Evolutionary conservation across 1,140 invertebrate species (phyloP), one percentile per base, ranked within the genome.

Genomic region (Tetranychus cinnabarinus): DNA sequence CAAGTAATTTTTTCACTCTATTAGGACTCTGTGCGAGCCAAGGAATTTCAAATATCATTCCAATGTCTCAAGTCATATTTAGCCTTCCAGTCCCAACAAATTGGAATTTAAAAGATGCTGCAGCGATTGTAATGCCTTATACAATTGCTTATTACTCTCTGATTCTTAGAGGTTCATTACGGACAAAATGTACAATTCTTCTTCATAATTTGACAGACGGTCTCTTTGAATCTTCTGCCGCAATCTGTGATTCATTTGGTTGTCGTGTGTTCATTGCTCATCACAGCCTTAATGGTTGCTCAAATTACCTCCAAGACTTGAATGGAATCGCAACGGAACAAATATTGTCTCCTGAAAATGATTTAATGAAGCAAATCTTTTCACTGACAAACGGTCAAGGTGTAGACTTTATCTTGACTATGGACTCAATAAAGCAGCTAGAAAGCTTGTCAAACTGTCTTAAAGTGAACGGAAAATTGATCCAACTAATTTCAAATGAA

Each of bases 241-340:
- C 50, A 23, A 52, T 52, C 31, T n/a, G 12, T n/a, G 2, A 12
- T 2, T n/a, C n/a, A 52, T 8, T 52, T n/a, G 31, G 31, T 47
- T 52, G 31, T 52, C 1, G 23, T 23, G 76, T 92, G 0, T 92
- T 80, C 71, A 89, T 87, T 1, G 77, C 71, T 63, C 64, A 79
- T 35, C 71, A 74, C 65, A 65, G 70, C 36, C 64, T 66, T 39
- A 78, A 77, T 64, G 75, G 76, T 15, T 68, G 72, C 64, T 68
- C 78, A n/a, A 66, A 68, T 35, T 74, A 77, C 56, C 60, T 70
- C 33, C 67, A 23, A 23, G 23, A 23, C 75, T 65, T 76, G 81
- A 64, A 72, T 75, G 39, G 77, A 77, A 66, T 80, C 76, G 2
- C 70, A 78, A 62, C 72, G 75, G 60, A 68, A 72, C 2, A 72